Base-by-base conservation (phyloP, 2,888 invertebrate genomes). In the Seira ritae region DNA sequence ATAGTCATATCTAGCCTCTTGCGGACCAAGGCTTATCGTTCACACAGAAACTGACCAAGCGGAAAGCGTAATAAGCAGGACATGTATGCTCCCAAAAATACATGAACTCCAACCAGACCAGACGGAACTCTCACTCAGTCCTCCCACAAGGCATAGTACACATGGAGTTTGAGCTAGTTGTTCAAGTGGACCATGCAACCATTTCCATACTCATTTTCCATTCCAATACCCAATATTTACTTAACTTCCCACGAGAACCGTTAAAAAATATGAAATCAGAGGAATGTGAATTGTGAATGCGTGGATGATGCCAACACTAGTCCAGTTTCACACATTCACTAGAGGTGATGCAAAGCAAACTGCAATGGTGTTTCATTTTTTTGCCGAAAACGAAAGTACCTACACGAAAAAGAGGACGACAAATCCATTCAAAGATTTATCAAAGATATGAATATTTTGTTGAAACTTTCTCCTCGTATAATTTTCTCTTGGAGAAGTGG, bases 361-460 rank as follows among this genome's bases (percentile, higher is more conserved):
- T 20, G 10, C 17, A 10, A 60, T 60, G n/a, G 15, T 15, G 15
- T 8, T 17, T 60, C 60, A n/a, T 17, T 4, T 42, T 12, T 42
- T 31, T 31, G 31, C 31, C 31, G 31, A 31, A 31, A 31, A n/a
- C n/a, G 20, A 62, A 62, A 19, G 12, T 20, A 62, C 62, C 20
- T 20, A 68, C 12, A 23, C 1, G 37, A 55, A 50, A 76, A 76
- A 20, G 76, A 67, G 76, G 68, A 68, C 68, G 76, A 68, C 42
- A 77, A 77, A 68, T 76, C 76, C 71, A 77, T 82, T 82, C 72
- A 82, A 68, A 76, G 82, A 82, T 82, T 77, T 82, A 70, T 71
- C 72, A 72, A 78, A 76, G 77, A 82, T 76, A 81, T 77, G 82
- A 82, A 77, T 77, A 82, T 77, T 62, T 62, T 68, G 70, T 82